phyloP scores from a whole-genome alignment of 2,888 invertebrate genomes.

The Coelopa pilipes region DNA sequence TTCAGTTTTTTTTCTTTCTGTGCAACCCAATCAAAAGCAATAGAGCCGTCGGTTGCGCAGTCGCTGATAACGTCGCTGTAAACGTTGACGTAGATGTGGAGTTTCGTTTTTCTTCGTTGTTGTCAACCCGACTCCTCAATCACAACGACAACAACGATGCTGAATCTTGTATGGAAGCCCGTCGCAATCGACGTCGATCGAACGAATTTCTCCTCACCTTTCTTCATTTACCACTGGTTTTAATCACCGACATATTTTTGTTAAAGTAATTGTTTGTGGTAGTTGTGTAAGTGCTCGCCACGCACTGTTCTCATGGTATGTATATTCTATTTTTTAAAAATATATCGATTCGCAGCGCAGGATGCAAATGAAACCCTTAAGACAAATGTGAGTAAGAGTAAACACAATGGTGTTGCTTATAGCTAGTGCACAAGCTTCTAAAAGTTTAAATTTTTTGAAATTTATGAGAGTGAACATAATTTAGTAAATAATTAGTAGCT shows the following conservation, averaged over 20 bases:
- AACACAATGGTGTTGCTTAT: too few species aligned
- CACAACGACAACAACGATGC: conserved; percentile 30
- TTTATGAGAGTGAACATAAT: too few species aligned
- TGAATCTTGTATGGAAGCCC: conserved; percentile 23
- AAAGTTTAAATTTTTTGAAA: too few species aligned
- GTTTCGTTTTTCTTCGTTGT: conserved; percentile 29
- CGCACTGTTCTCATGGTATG: too few species aligned
- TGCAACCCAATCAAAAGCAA: conserved; percentile 16
- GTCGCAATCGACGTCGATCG: conserved; percentile 21
- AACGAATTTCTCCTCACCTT: conserved; percentile 58
- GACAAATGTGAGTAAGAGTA: too few species aligned
- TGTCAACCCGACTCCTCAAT: conserved; percentile 20
- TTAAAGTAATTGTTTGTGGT: too few species aligned
- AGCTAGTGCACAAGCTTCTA: too few species aligned
- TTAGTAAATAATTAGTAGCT: too few species aligned
- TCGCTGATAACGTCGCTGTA: neutral
- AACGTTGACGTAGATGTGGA: neutral
- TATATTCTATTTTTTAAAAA: too few species aligned
- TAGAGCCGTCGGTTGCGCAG: neutral
- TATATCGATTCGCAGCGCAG: too few species aligned
- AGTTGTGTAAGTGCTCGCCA: too few species aligned
- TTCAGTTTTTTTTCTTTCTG: conserved; percentile 59
- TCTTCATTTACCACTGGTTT: conserved; percentile 8
- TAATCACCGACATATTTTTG: neutral
- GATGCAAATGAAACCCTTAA: too few species aligned